Conservation (phyloP, 2,113 vertebrate genomes). For the Turdus rufiventris region DNA sequence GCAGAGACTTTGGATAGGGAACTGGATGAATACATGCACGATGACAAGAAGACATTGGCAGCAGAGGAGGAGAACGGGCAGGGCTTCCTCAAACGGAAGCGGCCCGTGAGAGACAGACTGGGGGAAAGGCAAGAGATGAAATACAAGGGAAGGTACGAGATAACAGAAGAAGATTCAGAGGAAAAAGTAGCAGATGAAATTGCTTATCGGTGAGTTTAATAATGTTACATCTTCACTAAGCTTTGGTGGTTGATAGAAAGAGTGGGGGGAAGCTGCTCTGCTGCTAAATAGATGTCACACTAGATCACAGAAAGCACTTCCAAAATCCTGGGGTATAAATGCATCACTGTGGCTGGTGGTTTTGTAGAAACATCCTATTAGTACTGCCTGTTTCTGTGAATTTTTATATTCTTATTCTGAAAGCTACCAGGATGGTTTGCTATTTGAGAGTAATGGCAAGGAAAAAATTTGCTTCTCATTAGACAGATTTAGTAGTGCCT, state of each 20-base stretch:
- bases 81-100: conserved; percentile 83
- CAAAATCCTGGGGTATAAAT: not conserved
- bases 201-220: conserved; percentile 79
- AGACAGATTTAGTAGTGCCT: not conserved
- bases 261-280: not conserved
- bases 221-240: not conserved
- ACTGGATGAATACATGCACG: conserved; percentile 88
- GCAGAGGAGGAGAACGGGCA: conserved; percentile 69
- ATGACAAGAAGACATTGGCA: conserved; percentile 53
- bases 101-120: conserved; percentile 83
- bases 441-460: not conserved
- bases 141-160: conserved; percentile 86
- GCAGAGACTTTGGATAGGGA: conserved; percentile 82
- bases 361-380: not conserved
- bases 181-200: conserved; percentile 92
- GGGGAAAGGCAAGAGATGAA: conserved; percentile 88
- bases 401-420: not conserved
- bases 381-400: not conserved
- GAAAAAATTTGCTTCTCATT: not conserved
- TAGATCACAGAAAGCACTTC: not conserved
- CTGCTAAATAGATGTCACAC: not conserved
- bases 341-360: not conserved
- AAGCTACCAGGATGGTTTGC: not conserved
- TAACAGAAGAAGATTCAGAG: conserved; percentile 86
- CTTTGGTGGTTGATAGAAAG: not conserved